phyloP scores from a whole-genome alignment of 2,797 vertebrate species.

The Anabas testudineus region DNA sequence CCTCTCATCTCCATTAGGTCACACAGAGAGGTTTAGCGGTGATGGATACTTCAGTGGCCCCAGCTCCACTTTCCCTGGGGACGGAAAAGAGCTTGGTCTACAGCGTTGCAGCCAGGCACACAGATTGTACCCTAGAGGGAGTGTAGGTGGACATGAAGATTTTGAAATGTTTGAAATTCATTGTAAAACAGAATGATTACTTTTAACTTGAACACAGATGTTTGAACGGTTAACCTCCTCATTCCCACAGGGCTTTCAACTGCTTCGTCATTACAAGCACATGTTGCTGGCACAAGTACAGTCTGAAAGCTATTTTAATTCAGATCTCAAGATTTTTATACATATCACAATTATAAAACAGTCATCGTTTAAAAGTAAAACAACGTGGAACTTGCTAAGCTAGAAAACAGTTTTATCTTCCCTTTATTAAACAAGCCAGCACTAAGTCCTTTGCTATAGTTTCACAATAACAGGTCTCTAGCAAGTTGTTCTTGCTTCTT shows the following conservation, averaged over 20 bases:
- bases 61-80: constrained; percentile 51
- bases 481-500: constrained; percentile 11
- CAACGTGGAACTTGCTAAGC: not conserved
- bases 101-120: constrained; percentile 9
- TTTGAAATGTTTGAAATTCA: constrained; percentile 34
- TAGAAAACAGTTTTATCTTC: not conserved
- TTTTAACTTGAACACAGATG: constrained; percentile 45
- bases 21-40: constrained; percentile 56
- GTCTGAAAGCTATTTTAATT: constrained; percentile 21
- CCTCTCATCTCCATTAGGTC: constrained; percentile 74
- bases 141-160: not conserved
- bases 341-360: not conserved
- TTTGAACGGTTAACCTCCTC: constrained; percentile 26
- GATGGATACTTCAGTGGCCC: constrained; percentile 72
- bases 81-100: constrained; percentile 37
- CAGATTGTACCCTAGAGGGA: constrained; percentile 19
- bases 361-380: not conserved
- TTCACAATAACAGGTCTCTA: not conserved
- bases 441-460: not conserved
- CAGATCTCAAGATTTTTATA: not conserved
- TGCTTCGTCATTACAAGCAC: constrained; percentile 24
- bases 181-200: constrained; percentile 34
- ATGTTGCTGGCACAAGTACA: constrained; percentile 18
- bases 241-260: not conserved
- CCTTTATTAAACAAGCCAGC: too few relatives aligned